Base-by-base conservation (phyloP, 2,888 invertebrate species). In the Blastobasis lacticolella region DNA sequence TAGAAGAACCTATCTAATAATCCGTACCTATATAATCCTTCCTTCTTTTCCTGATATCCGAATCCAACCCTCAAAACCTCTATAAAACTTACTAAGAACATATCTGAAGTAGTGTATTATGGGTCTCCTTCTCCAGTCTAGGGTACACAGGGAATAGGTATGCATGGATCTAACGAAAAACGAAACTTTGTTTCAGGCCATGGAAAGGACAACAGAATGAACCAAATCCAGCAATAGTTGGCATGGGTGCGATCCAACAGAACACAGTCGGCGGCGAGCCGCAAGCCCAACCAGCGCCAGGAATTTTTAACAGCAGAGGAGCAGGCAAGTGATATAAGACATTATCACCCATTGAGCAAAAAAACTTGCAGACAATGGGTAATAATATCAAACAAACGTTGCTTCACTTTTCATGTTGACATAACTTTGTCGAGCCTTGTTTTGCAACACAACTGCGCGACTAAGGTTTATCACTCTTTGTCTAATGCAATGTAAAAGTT, bases 151-250 rank as follows among this genome's bases (percentile, higher is more conserved):
- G n/a, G n/a, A n/a, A n/a, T n/a, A n/a, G n/a, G n/a, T n/a, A n/a
- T n/a, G n/a, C n/a, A n/a, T n/a, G n/a, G n/a, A n/a, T n/a, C n/a
- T n/a, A n/a, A n/a, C n/a, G n/a, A n/a, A 23, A 2, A 23, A 23
- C 3, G 23, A 23, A 23, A 23, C 23, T 5, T 40, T n/a, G 43
- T 50, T 48, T 5, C 60, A 86, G 87, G 54, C 86, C 87, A 8
- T 87, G 87, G 87, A 88, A 87, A 58, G 87, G 87, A 6, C 87
- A 88, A 54, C 87, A 86, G 59, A 86, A 85, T 51, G 87, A 88
- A 57, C 85, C 86, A 0, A 87, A 77, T 55, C 82, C 86, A 42
- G 84, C 83, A 0, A 82, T 86, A 41, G 85, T 85, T 0, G 85
- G 84, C 1, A 87, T 86, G 83, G 63, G 73, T 37, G 75, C 75